Conservation (phyloP, 2,113 vertebrate genomes). For the Herpetotheres cachinnans region DNA sequence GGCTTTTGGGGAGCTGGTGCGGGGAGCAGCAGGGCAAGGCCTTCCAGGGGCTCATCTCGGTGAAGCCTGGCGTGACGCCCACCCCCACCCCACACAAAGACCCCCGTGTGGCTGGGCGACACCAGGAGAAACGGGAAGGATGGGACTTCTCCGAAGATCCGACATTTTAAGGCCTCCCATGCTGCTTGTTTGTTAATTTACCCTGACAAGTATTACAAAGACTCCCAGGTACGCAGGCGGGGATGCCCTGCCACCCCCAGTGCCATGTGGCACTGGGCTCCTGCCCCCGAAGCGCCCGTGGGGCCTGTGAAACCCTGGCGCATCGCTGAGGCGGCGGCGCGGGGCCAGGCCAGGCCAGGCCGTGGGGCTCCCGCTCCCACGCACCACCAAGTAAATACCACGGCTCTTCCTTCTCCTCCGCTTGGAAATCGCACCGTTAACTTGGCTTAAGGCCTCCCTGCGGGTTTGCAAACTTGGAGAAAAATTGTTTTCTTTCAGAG, state of each 20-base stretch:
- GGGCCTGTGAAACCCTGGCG: not conserved
- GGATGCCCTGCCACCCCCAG: not conserved
- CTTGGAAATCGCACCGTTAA: not conserved
- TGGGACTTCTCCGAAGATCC: not conserved
- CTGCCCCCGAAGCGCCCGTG: not conserved
- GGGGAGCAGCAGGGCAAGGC: not conserved
- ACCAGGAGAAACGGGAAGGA: not conserved
- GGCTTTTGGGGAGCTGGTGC: not conserved
- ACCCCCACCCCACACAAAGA: not conserved
- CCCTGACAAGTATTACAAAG: not conserved
- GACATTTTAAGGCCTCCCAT: not conserved
- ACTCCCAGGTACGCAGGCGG: not conserved
- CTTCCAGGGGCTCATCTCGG: no score
- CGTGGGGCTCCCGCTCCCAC: not conserved
- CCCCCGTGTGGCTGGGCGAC: not conserved
- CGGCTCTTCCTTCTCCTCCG: not conserved
- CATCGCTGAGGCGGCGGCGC: not conserved
- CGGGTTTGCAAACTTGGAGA: conserved; percentile 12
- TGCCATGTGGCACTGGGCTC: not conserved
- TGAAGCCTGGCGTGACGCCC: no score
- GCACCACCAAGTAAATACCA: not conserved
- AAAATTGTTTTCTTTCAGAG: not conserved
- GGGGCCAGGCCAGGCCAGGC: not conserved
- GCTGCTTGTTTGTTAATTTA: not conserved
- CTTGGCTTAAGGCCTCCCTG: not conserved